Evolutionary conservation across 2,888 invertebrate genomes (phyloP), one percentile per base, ranked within the genome.

Genomic region (Eudasyphora cyanicolor): DNA sequence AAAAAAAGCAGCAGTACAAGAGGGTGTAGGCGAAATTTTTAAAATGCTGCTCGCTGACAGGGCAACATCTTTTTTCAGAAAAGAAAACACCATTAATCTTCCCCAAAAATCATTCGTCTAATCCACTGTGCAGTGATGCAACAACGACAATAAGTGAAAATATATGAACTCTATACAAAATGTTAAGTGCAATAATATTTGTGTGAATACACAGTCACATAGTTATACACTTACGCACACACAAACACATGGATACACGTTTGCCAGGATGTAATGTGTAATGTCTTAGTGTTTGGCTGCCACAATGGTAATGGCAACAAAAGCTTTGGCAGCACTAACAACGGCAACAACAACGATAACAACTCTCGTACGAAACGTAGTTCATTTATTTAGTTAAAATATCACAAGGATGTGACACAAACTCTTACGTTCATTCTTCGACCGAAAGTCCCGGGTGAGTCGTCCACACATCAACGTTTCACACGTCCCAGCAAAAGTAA

Each of bases 361-460:
- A 69, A 67, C 49, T 10, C 73, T 64, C 60, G 38, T 38, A 73
- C 64, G 64, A 81, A 84, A 81, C 62, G 83, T 83, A 85, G 78
- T 83, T 83, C 83, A 85, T 83, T 85, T 82, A 85, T 85, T 85
- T 81, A 54, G 71, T 77, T 81, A 79, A 83, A 85, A 82, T 85
- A 85, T 84, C 80, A 79, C 85, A 79, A 85, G 81, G 76, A 83
- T 83, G 79, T 85, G 81, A 81, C 85, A 82, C 76, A 82, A 78
- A 73, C 75, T 79, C 12, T 27, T 32, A 57, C 64, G 57, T 75
- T 27, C 12, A 73, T 45, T 32, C 7, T 69, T 38, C 21, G 14
- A 32, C 57, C n/a, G n/a, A 38, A 42, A 35, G 24, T 24, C 38
- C 8, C 38, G 14, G 12, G 8, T 35, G 35, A 10, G 5, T 6